Conservation (phyloP, 2,797 vertebrate species). For the Scyliorhinus canicula region DNA sequence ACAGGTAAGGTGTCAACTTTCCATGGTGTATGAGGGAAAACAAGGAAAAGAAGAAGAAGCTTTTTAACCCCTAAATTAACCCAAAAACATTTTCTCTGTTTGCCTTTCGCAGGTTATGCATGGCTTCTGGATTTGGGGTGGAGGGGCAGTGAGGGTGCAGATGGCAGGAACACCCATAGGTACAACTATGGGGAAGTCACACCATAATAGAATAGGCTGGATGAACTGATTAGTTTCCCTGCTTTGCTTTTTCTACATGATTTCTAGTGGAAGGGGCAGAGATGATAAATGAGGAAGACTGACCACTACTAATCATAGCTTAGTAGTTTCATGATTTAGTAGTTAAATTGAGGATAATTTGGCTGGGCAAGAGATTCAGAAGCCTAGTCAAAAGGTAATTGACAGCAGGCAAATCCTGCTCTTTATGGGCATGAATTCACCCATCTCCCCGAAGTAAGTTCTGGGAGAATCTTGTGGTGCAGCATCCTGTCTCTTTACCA, state of each 20-base stretch:
- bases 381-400: no score
- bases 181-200: not conserved
- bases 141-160: no score
- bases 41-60: not conserved
- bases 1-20: not conserved
- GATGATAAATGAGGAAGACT: not conserved
- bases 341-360: not conserved
- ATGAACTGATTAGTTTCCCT: not conserved
- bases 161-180: not conserved
- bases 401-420: no score
- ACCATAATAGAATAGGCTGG: not conserved
- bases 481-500: no score
- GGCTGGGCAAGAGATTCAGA: no score
- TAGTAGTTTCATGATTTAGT: not conserved
- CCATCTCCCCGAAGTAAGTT: not conserved
- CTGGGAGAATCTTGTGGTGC: no score
- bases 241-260: no score
- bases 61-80: not conserved
- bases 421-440: not conserved
- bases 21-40: not conserved
- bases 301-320: not conserved
- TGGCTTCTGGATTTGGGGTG: not conserved
- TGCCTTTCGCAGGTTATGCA: not conserved
- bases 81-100: not conserved
- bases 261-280: not conserved